Evolutionary conservation across 2,888 invertebrate genomes (phyloP).

Genomic region (Rhopalosiphum nymphaeae): DNA sequence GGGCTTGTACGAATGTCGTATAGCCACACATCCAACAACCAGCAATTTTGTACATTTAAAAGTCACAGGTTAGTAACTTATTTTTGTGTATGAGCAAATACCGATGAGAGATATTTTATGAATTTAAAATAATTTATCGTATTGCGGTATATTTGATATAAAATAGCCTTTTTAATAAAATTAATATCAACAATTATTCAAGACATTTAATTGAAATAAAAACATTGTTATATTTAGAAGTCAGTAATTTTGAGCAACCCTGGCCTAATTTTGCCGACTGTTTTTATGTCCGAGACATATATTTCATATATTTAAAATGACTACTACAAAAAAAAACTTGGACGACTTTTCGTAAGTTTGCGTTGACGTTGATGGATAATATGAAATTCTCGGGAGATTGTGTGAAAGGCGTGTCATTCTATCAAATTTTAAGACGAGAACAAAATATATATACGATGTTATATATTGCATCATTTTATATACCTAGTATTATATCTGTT

Average conservation of each 20-base stretch:
- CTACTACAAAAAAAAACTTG: neutral
- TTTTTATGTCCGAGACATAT: neutral
- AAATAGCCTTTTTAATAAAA: neutral
- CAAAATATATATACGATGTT: neutral
- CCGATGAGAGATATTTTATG: neutral
- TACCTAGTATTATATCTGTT: neutral
- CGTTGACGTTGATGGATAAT: slow-evolving; percentile 10
- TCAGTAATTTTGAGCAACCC: neutral
- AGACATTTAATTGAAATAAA: neutral
- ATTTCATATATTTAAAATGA: neutral
- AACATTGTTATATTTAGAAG: neutral
- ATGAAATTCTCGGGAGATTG: neutral
- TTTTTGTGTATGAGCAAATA: neutral
- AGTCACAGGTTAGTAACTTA: slow-evolving; percentile 70
- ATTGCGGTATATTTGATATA: neutral
- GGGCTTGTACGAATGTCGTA: slow-evolving; percentile 71
- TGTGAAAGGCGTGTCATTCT: neutral
- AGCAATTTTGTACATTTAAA: slow-evolving; percentile 71
- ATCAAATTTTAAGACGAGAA: neutral
- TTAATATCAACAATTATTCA: neutral
- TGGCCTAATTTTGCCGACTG: neutral
- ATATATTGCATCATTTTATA: neutral
- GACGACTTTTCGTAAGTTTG: neutral
- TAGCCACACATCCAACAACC: slow-evolving; percentile 71
- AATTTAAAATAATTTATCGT: neutral